These are phyloP conservation scores for Abrostola triplasia DNA, from an alignment of 2,888 invertebrate genomes.

Conservation along the genomic window DNA sequence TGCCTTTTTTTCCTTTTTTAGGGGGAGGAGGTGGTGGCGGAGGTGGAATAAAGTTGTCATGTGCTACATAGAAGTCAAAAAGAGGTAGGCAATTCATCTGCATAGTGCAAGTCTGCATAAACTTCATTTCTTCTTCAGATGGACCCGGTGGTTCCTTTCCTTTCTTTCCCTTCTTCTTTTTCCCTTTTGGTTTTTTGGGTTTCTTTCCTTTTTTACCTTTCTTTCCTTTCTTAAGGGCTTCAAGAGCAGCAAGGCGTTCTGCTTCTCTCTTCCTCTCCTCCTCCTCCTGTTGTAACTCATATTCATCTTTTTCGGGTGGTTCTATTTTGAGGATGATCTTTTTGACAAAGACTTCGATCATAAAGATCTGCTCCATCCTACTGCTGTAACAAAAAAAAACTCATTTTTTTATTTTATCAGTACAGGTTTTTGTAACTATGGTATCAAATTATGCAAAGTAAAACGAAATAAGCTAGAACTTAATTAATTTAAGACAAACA, in stretches of 20 bases:
- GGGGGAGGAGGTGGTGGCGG: conserved; percentile 77
- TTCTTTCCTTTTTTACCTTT: conserved; percentile 60
- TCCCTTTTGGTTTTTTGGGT: conserved; percentile 33
- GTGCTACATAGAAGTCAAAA: conserved; percentile 84
- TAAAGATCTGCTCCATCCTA: conserved; percentile 84
- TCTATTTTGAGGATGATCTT: conserved; percentile 81
- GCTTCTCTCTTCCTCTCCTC: conserved; percentile 75
- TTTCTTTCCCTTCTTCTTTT: conserved; percentile 72
- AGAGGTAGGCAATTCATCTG: conserved; percentile 82
- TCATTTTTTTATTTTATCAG: no score
- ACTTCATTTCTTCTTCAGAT: conserved; percentile 84
- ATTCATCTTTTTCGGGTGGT: conserved; percentile 82
- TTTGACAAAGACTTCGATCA: conserved; percentile 84
- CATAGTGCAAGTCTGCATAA: conserved; percentile 82
- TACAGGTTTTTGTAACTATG: no score
- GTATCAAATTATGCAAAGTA: background rate
- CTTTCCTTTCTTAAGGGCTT: conserved; percentile 70
- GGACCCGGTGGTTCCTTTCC: conserved; percentile 79
- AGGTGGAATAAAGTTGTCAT: conserved; percentile 83
- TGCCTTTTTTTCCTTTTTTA: conserved; percentile 66
- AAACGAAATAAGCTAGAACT: background rate
- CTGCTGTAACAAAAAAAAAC: conserved; percentile 17
- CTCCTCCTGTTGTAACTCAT: conserved; percentile 77
- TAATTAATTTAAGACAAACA: background rate
- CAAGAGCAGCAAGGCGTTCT: conserved; percentile 73